These are phyloP conservation scores for Clupea harengus DNA, from an alignment of 2,113 vertebrate species.

Conservation along the genomic window DNA sequence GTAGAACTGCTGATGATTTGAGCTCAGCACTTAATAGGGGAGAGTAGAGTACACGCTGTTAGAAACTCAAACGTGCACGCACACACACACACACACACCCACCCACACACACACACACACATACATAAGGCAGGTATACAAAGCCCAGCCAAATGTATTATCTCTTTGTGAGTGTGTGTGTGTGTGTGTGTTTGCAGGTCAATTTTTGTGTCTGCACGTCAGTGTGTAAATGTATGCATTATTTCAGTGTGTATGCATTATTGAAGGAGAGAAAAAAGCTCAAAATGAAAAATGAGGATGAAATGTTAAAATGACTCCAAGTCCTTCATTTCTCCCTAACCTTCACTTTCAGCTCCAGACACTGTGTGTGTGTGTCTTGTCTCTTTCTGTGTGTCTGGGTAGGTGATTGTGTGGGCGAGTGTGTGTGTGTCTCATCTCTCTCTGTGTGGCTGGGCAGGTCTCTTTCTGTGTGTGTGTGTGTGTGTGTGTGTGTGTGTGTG, in stretches of 20 bases:
- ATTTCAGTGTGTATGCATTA: not conserved
- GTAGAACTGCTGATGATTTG: conserved; percentile 80
- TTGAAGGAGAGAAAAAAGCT: not conserved
- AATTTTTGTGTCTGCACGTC: not conserved
- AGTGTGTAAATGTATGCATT: not conserved
- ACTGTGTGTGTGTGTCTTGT: not conserved
- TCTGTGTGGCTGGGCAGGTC: not conserved
- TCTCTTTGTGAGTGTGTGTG: not conserved
- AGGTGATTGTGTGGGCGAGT: not conserved
- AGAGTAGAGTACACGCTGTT: conserved; percentile 13
- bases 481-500: not conserved
- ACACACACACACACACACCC: not conserved
- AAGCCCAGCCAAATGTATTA: not conserved
- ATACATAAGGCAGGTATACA: not conserved
- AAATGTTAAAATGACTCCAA: not conserved
- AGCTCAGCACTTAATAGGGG: conserved; percentile 68
- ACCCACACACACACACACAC: not conserved
- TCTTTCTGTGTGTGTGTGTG: not conserved
- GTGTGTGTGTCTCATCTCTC: not conserved
- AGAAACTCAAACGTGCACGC: not conserved
- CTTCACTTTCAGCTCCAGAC: not conserved
- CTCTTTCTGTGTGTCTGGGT: not conserved
- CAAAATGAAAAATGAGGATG: not conserved
- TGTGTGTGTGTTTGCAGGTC: not conserved
- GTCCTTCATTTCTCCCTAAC: not conserved